phyloP scores from a whole-genome alignment of 1,140 invertebrate genomes.

The Apis florea region DNA sequence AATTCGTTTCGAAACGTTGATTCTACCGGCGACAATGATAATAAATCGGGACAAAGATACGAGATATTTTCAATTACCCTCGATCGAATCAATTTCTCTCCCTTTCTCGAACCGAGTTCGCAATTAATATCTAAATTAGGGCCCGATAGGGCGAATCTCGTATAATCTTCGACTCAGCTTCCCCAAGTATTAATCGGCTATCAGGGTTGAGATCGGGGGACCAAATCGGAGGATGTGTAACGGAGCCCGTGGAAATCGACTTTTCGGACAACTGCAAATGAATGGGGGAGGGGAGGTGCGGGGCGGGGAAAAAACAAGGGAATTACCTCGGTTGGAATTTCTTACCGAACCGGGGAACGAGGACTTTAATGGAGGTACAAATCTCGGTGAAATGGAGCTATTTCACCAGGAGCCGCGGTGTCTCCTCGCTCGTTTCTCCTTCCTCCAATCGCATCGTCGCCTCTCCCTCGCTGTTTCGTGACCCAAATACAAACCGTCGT shows the following conservation, averaged over 20 bases:
- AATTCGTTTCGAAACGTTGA: no score
- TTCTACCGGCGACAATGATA: no score
- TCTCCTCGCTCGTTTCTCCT: constrained; percentile 30
- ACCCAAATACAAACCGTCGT: constrained; percentile 22
- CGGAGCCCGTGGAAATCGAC: constrained; percentile 9
- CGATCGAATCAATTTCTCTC: no score
- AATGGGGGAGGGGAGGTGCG: constrained; percentile 37
- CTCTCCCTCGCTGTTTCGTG: constrained; percentile 18
- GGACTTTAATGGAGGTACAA: constrained; percentile 69
- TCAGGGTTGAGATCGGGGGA: neutral
- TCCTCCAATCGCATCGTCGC: neutral
- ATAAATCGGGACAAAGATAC: no score
- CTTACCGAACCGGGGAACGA: constrained; percentile 28
- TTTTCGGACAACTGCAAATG: constrained; percentile 21
- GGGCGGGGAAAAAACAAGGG: constrained; percentile 26
- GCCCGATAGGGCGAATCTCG: neutral
- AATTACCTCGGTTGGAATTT: constrained; percentile 53
- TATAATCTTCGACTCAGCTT: neutral
- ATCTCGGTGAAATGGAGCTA: constrained; percentile 64
- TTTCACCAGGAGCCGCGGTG: constrained; percentile 53
- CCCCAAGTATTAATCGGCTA: neutral
- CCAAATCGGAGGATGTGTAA: neutral
- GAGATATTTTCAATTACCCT: no score
- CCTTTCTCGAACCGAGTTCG: no score
- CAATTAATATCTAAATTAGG: neutral